Base-by-base conservation (phyloP, 2,888 invertebrate genomes). In the Halocaridina rubra region DNA sequence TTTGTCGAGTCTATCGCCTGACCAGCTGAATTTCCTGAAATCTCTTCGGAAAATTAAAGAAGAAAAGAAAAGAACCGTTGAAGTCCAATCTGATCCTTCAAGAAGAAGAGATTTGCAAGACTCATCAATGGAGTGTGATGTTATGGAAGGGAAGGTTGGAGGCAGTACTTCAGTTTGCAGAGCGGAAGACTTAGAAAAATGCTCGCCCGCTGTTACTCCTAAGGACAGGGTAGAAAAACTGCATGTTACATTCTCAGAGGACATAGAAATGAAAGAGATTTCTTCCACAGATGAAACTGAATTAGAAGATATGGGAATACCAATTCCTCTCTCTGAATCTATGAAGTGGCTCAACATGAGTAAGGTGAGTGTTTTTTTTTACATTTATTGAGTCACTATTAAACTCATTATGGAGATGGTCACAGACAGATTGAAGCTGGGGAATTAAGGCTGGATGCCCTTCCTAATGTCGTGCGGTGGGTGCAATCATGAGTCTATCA, bases 271-370 rank as follows among this genome's bases (percentile, higher is more conserved):
- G 84, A 39, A 32, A 16, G 27, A 77, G 24, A 10, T 64, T 5
- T 22, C 30, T 30, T 8, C 2, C 2, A 2, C 69, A 19, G 64
- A 72, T 29, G 82, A 81, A 79, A 72, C 69, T 29, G 33, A 71
- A 75, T 22, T 22, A 24, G 71, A 39, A 24, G 71, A 89, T 64
- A 85, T 91, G 33, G 91, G 91, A 16, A 77, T 91, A 46, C 91
- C 91, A 5, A 89, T 91, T 0, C 89, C 90, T 75, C 89, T 90
- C 85, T 90, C 94, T 27, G 92, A 93, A 87, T 91, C 94, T 0
- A 93, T 94, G 85, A 93, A 94, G 72, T 97, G 96, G 96, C 90
- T 97, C 0, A 93, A 97, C 90, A 98, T 98, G 93, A 94, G 96
- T 90, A 92, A 93, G n/a, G 90, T 97, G 53, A 71, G 69, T 32